A percentile compares a stretch with the other conserved stretches of the same genome.
Conservation (phyloP, 1,140 invertebrate genomes). For the Bradysia coprophila region DNA sequence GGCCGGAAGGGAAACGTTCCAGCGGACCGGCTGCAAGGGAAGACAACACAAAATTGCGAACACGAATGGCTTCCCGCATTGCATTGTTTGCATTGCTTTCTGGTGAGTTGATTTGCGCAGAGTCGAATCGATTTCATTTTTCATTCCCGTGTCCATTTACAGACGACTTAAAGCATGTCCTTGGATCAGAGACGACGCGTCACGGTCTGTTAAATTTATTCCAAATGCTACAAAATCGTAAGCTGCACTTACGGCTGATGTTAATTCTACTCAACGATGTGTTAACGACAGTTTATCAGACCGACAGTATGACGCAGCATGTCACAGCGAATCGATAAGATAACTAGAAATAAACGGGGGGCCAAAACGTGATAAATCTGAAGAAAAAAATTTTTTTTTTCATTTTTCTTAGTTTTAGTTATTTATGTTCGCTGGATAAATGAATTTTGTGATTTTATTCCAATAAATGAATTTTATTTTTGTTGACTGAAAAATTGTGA, state of each 20-base stretch:
- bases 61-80: slow-evolving; percentile 68
- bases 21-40: slow-evolving; percentile 41
- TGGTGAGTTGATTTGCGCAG: not conserved
- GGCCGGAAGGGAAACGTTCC: slow-evolving; percentile 53
- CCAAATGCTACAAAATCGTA: slow-evolving; percentile 68
- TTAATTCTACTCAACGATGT: slow-evolving; percentile 78
- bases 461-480: not conserved
- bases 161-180: slow-evolving; percentile 81
- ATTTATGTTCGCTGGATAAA: not conserved
- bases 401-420: not conserved
- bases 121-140: too few relatives aligned
- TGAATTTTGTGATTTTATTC: too few relatives aligned
- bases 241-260: slow-evolving; percentile 67
- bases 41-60: slow-evolving; percentile 49
- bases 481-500: too few relatives aligned
- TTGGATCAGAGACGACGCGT: slow-evolving; percentile 76
- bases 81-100: slow-evolving; percentile 24
- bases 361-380: not conserved
- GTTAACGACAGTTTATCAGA: slow-evolving; percentile 53
- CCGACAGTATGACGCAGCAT: slow-evolving; percentile 45
- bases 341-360: not conserved
- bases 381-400: not conserved
- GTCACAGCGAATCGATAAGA: not conserved
- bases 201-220: slow-evolving; percentile 77
- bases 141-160: slow-evolving; percentile 6